These are phyloP conservation scores for Oryzaephilus surinamensis DNA, from an alignment of 1,140 invertebrate genomes.

Conservation along the genomic window DNA sequence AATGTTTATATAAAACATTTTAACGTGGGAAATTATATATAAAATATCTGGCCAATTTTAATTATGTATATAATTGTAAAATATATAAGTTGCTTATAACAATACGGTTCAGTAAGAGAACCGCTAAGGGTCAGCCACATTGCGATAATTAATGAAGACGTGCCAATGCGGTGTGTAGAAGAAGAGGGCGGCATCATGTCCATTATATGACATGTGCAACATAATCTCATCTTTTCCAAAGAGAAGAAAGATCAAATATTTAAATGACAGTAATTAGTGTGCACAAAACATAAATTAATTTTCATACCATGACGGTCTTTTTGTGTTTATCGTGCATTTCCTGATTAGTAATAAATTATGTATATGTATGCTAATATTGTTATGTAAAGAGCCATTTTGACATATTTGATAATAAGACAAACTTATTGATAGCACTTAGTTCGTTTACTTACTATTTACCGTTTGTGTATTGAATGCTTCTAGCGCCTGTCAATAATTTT, in stretches of 20 bases:
- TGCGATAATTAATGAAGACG: conserved; percentile 8
- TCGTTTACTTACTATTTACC: too few species aligned
- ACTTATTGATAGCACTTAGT: too few species aligned
- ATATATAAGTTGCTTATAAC: conserved; percentile 5
- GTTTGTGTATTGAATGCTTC: too few species aligned
- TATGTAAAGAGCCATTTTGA: too few species aligned
- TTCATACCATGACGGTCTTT: not conserved
- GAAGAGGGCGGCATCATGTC: conserved; percentile 1
- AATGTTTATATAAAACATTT: not conserved
- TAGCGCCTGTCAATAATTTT: too few species aligned
- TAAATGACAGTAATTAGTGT: not conserved
- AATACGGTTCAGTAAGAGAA: conserved; percentile 4
- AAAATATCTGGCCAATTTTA: conserved; percentile 4
- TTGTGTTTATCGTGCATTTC: too few species aligned
- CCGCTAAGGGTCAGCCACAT: conserved; percentile 7
- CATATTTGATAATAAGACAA: too few species aligned
- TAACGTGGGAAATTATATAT: conserved; percentile 3
- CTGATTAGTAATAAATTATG: too few species aligned
- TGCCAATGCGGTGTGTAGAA: conserved; percentile 1
- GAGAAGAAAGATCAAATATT: not conserved
- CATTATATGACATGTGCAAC: conserved; percentile 1
- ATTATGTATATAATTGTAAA: conserved; percentile 4
- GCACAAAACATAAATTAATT: conserved; percentile 1
- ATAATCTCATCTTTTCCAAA: not conserved
- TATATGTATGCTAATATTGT: too few species aligned